A percentile compares a stretch with the other conserved stretches of the same genome.
Evolutionary conservation across 2,797 vertebrate species (phyloP).

Genomic region (Masticophis lateralis): DNA sequence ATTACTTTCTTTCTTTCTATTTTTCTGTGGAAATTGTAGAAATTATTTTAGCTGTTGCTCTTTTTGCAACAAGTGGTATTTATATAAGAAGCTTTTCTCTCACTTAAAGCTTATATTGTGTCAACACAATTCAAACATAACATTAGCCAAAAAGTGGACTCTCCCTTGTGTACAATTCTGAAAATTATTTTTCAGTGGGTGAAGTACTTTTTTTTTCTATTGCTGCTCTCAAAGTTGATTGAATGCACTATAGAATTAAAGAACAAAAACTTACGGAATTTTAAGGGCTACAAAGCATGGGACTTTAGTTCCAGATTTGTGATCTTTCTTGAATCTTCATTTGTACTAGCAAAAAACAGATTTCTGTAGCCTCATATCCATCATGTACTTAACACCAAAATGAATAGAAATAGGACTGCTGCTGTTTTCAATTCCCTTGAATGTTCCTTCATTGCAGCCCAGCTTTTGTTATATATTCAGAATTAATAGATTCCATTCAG

Average conservation of each 20-base stretch:
- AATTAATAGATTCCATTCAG: not conserved
- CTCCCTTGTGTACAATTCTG: conserved; percentile 42
- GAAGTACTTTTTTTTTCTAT: conserved; percentile 41
- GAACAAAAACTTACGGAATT: conserved; percentile 62
- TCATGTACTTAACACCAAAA: conserved; percentile 50
- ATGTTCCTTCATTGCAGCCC: not conserved
- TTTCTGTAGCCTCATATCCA: conserved; percentile 47
- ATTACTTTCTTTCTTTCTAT: not conserved
- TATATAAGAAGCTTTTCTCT: not conserved
- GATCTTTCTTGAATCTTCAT: conserved; percentile 59
- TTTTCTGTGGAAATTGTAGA: conserved; percentile 26
- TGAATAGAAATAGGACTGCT: conserved; percentile 42
- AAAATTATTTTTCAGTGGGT: conserved; percentile 57
- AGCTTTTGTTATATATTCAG: not conserved
- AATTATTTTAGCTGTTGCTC: conserved; percentile 5
- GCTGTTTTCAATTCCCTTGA: not conserved
- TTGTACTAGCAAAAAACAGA: conserved; percentile 57
- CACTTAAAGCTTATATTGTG: conserved; percentile 18
- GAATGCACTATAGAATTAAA: conserved; percentile 61
- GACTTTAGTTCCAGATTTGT: conserved; percentile 55
- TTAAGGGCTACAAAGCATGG: conserved; percentile 53
- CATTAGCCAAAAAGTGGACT: not conserved
- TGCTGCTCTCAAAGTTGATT: conserved; percentile 61
- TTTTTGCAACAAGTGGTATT: not conserved
- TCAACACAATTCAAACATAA: conserved; percentile 10